These are phyloP conservation scores for Pelodiscus sinensis DNA, from an alignment of 2,113 vertebrate species.

Conservation along the genomic window DNA sequence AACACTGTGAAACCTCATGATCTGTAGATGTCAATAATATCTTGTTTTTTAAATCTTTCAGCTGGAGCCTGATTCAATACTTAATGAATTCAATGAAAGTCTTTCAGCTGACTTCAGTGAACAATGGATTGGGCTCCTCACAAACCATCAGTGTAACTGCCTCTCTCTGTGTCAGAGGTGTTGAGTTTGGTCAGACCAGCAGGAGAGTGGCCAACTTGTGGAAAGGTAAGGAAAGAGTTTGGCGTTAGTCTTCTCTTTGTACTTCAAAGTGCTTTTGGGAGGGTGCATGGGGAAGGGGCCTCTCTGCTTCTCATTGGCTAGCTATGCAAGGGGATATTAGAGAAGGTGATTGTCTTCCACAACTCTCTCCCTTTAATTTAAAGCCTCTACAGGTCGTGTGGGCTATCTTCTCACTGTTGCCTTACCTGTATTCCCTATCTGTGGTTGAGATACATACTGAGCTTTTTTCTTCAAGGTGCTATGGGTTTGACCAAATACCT, in stretches of 20 bases:
- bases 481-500: too few species aligned
- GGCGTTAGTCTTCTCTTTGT: neutral
- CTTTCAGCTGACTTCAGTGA: neutral
- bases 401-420: too few species aligned
- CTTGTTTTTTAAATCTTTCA: accelerated
- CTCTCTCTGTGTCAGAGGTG: neutral
- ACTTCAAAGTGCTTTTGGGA: neutral
- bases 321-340: neutral
- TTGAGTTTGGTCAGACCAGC: neutral
- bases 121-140: neutral
- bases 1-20: neutral
- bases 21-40: neutral
- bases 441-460: too few species aligned
- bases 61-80: neutral
- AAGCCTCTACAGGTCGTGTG: too few species aligned
- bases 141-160: too few species aligned
- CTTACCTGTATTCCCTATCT: too few species aligned
- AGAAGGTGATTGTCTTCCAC: neutral
- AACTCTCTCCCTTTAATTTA: neutral
- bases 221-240: neutral
- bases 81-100: neutral
- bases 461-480: too few species aligned
- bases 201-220: neutral
- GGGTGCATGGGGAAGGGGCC: neutral
- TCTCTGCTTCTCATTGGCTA: neutral